phyloP scores from a whole-genome alignment of 2,888 invertebrate genomes.

The Cephus sareptanus region DNA sequence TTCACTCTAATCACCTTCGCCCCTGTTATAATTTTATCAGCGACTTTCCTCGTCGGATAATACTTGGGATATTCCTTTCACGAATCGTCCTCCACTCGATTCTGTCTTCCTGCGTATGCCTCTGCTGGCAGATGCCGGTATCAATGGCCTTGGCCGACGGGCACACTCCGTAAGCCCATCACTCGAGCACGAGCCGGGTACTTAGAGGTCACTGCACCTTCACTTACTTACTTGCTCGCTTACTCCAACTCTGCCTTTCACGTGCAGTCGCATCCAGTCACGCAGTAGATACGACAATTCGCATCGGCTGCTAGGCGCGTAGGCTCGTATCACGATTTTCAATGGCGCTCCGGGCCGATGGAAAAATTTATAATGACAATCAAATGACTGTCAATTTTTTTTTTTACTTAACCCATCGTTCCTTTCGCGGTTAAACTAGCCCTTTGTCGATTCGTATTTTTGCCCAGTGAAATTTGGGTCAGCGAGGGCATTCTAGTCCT shows the following conservation, averaged over 20 bases:
- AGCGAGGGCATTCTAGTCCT: no score
- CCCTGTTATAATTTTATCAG: neutral
- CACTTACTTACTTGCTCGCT: constrained; percentile 32
- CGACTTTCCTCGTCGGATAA: neutral
- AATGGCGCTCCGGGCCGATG: constrained; percentile 7
- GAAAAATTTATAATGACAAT: no score
- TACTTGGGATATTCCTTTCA: neutral
- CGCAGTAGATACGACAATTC: neutral
- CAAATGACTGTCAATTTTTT: no score
- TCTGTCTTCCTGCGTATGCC: neutral
- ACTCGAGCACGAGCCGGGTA: constrained; percentile 40
- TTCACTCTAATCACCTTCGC: neutral
- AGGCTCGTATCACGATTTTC: neutral
- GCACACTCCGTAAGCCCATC: constrained; percentile 43
- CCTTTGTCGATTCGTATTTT: no score
- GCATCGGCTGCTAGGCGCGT: neutral
- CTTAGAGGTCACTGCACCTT: constrained; percentile 58
- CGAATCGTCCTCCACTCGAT: neutral
- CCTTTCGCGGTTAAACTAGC: no score
- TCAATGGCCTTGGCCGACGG: constrained; percentile 44
- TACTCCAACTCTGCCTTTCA: neutral
- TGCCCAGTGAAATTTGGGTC: no score
- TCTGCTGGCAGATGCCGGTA: constrained; percentile 7
- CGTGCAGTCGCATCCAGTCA: neutral
- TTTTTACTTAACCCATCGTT: no score